Evolutionary conservation across 2,113 vertebrate species (phyloP).

Genomic region (Globicephala melas): DNA sequence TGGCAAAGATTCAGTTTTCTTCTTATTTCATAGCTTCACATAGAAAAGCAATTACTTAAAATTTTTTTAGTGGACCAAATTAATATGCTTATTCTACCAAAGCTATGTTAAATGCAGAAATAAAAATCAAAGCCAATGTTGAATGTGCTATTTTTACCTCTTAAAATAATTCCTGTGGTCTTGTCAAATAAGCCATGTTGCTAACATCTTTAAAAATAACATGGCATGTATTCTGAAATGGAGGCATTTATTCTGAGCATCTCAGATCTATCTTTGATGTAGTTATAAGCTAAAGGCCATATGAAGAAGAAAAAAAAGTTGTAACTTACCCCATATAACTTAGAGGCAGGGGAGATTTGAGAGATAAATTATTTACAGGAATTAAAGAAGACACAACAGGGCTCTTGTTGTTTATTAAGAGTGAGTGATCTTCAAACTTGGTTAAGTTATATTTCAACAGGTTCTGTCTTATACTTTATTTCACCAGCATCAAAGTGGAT

Average conservation of each 20-base stretch:
- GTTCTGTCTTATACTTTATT: conserved; percentile 27
- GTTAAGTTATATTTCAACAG: not conserved
- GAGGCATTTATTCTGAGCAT: not conserved
- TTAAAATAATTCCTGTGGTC: not conserved
- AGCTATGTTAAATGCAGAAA: not conserved
- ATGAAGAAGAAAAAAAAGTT: not conserved
- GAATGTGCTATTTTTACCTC: not conserved
- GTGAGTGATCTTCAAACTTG: conserved; percentile 29
- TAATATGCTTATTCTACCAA: not conserved
- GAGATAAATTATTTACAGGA: conserved; percentile 64
- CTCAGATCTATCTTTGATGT: conserved; percentile 50
- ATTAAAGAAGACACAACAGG: conserved; percentile 38
- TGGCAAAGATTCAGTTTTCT: not conserved
- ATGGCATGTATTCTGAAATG: not conserved
- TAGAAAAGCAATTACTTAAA: not conserved
- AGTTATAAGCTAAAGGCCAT: conserved; percentile 52
- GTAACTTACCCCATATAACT: conserved; percentile 22
- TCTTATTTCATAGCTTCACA: not conserved
- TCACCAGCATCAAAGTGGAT: not conserved
- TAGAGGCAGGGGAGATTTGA: conserved; percentile 8
- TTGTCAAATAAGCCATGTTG: not conserved
- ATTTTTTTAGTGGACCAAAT: not conserved
- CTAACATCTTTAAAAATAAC: not conserved
- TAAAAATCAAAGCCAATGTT: not conserved
- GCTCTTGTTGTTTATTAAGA: conserved; percentile 37